Evolutionary conservation across 1,140 invertebrate genomes (phyloP).

Genomic region (Hyposmocoma kahamanoa): DNA sequence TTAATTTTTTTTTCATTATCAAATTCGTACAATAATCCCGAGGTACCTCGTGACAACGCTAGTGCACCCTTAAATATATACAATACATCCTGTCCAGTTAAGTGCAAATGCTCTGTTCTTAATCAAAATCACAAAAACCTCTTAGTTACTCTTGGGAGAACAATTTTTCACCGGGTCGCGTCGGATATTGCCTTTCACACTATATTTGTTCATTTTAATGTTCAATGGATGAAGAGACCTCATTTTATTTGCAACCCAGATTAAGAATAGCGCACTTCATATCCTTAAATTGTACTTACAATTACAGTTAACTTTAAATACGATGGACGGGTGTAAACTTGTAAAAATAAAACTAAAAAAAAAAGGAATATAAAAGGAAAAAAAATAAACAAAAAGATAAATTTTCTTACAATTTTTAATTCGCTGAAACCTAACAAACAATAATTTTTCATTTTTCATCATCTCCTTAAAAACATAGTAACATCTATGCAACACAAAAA

Average conservation of each 20-base stretch:
- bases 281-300: conserved; percentile 66
- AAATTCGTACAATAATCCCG: conserved; percentile 53
- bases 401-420: conserved; percentile 74
- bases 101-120: too few relatives aligned
- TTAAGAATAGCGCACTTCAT: too few relatives aligned
- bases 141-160: too few relatives aligned
- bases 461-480: conserved; percentile 74
- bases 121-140: too few relatives aligned
- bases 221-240: too few relatives aligned
- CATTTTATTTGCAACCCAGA: too few relatives aligned
- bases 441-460: conserved; percentile 68
- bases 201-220: too few relatives aligned
- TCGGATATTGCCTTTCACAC: too few relatives aligned
- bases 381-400: conserved; percentile 45
- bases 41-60: conserved; percentile 27
- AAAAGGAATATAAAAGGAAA: conserved; percentile 48
- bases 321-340: conserved; percentile 72
- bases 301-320: conserved; percentile 67
- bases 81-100: conserved; percentile 44
- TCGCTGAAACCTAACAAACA: conserved; percentile 75
- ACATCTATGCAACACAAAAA: conserved; percentile 75
- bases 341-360: conserved; percentile 47
- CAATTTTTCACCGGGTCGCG: too few relatives aligned
- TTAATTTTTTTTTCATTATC: conserved; percentile 43
- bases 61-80: conserved; percentile 57